Percentiles rank a stretch among this genome's conserved stretches.
phyloP scores from a whole-genome alignment of 2,113 vertebrate genomes.

The Climacteris rufus region DNA sequence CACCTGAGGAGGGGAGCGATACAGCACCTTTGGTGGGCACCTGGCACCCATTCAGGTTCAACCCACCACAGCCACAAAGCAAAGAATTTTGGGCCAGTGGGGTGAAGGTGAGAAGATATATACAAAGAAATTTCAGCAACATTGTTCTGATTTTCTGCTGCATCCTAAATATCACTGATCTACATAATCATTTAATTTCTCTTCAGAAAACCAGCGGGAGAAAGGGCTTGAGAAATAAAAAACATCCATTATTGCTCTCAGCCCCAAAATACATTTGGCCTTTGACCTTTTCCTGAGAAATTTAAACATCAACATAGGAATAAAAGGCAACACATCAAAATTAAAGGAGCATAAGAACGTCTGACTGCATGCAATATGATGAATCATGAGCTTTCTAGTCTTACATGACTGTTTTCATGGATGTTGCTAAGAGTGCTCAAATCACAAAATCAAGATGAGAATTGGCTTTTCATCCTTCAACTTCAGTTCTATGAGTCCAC shows the following conservation, averaged over 20 bases:
- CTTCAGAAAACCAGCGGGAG: conserved; percentile 4
- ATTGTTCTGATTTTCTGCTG: not conserved
- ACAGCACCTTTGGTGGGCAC: not conserved
- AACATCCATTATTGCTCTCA: conserved; percentile 20
- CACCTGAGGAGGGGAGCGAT: not conserved
- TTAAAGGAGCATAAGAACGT: not conserved
- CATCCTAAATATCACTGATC: not conserved
- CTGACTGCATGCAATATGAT: not conserved
- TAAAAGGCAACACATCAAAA: not conserved
- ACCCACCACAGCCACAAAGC: not conserved
- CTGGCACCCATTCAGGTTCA: not conserved
- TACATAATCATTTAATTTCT: conserved; percentile 2
- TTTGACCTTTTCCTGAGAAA: conserved; percentile 4
- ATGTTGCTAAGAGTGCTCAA: not conserved
- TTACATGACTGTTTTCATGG: not conserved
- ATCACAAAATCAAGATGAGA: not conserved
- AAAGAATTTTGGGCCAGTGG: not conserved
- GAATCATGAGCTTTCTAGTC: not conserved
- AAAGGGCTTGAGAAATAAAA: conserved; percentile 8
- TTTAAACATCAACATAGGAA: not conserved
- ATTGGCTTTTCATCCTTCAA: not conserved
- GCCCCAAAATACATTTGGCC: not conserved
- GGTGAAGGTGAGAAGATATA: not conserved
- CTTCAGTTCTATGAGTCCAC: fast-evolving
- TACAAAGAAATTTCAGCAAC: not conserved